Evolutionary conservation across 2,888 invertebrate genomes (phyloP).

Genomic region (Chloromyia formosa): DNA sequence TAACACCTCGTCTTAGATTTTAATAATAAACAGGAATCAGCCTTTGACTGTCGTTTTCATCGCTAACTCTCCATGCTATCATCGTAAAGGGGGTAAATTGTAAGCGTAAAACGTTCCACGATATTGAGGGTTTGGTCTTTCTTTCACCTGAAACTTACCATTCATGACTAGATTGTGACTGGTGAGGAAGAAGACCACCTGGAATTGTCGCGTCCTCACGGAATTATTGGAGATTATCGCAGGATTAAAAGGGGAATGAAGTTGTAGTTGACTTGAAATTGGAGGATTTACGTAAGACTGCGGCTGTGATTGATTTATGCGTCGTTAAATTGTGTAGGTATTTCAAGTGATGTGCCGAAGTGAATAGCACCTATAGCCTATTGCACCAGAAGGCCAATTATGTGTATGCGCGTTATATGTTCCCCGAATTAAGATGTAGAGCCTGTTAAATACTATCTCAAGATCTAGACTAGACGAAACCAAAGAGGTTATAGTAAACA

Average conservation of each 20-base stretch:
- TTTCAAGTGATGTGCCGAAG: too few relatives aligned
- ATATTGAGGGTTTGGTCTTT: neutral
- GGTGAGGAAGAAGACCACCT: neutral
- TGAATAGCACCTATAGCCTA: too few relatives aligned
- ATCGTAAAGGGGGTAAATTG: neutral
- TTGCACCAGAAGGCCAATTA: too few relatives aligned
- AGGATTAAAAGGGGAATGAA: slow-evolving; percentile 18
- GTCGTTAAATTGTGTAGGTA: too few relatives aligned
- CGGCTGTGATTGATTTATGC: too few relatives aligned
- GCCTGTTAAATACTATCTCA: too few relatives aligned
- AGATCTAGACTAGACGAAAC: too few relatives aligned
- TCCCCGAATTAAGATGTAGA: too few relatives aligned
- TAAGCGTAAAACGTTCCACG: neutral
- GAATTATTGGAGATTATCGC: slow-evolving; percentile 20
- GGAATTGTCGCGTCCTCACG: neutral
- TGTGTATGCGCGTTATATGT: too few relatives aligned
- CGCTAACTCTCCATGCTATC: neutral
- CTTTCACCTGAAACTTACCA: neutral
- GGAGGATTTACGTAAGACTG: neutral
- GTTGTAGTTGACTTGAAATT: neutral
- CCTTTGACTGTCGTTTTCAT: neutral
- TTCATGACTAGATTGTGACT: neutral
- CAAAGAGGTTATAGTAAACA: too few relatives aligned
- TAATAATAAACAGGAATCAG: slow-evolving; percentile 28
- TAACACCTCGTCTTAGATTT: slow-evolving; percentile 33